Evolutionary conservation across 1,140 invertebrate genomes (phyloP).

Genomic region (Drosophila micromelanica): DNA sequence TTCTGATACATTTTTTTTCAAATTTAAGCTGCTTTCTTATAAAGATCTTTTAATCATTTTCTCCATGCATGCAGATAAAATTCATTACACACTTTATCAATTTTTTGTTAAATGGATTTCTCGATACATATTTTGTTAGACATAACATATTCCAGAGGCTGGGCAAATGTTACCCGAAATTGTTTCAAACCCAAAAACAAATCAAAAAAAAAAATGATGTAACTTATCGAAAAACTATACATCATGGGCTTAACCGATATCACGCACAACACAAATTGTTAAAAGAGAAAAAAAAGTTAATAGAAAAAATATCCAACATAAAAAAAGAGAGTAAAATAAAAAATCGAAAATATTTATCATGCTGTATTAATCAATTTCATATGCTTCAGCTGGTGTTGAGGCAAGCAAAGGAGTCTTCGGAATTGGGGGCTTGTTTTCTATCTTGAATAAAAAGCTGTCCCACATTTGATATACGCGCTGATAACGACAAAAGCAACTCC

Average conservation of each 20-base stretch:
- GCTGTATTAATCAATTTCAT: constrained; percentile 81
- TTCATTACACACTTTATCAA: constrained; percentile 30
- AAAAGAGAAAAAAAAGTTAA: constrained; percentile 35
- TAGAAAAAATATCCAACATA: constrained; percentile 28
- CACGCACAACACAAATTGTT: constrained; percentile 18
- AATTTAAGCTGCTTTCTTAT: constrained; percentile 33
- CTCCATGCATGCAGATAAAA: constrained; percentile 21
- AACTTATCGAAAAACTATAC: constrained; percentile 69
- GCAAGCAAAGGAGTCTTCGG: constrained; percentile 4
- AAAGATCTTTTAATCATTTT: constrained; percentile 26
- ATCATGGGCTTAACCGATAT: constrained; percentile 75
- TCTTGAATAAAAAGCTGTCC: constrained; percentile 64
- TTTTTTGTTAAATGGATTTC: constrained; percentile 24
- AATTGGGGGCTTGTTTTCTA: constrained; percentile 14
- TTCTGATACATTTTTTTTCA: background rate
- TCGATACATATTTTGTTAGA: background rate
- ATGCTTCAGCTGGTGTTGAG: constrained; percentile 49
- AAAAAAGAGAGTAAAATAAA: constrained; percentile 5
- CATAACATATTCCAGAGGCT: background rate
- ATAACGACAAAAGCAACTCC: constrained; percentile 56
- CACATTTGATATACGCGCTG: constrained; percentile 68
- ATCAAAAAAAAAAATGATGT: background rate
- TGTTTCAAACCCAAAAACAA: constrained; percentile 14
- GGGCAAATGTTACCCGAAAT: background rate
- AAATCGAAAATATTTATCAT: constrained; percentile 77